Percentiles rank a stretch among this genome's conserved stretches.
phyloP scores from a whole-genome alignment of 2,797 vertebrate species.

The Rhabdophis nuchalis region DNA sequence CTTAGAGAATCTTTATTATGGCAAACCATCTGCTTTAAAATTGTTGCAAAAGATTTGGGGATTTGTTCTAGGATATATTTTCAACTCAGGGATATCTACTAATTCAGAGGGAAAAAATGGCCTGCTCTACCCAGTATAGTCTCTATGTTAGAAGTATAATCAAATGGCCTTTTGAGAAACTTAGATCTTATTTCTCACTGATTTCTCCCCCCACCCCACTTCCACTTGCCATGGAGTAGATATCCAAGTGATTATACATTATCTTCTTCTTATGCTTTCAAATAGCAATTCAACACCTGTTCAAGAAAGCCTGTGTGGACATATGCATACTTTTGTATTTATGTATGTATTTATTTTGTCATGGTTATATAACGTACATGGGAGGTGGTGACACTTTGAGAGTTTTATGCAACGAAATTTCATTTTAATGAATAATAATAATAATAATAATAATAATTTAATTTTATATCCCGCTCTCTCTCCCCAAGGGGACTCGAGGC shows the following conservation, averaged over 20 bases:
- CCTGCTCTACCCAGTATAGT: background rate
- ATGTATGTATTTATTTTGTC: no score
- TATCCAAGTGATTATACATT: background rate
- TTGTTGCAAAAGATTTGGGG: background rate
- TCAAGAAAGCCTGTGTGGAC: background rate
- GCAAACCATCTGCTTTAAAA: background rate
- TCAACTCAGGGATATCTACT: background rate
- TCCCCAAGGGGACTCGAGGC: no score
- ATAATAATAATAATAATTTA: no score
- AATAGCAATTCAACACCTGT: background rate
- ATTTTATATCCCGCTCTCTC: no score
- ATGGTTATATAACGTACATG: no score
- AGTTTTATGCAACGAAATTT: no score
- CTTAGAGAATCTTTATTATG: background rate
- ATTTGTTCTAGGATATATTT: background rate
- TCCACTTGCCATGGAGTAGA: background rate
- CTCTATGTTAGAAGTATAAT: background rate
- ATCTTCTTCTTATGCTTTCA: background rate
- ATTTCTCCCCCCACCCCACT: background rate
- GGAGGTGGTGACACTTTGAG: no score
- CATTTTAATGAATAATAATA: no score
- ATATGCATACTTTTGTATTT: no score
- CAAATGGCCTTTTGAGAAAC: background rate
- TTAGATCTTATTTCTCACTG: background rate
- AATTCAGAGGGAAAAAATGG: background rate